phyloP scores from a whole-genome alignment of 1,140 invertebrate genomes.

The Procambarus virginalis region DNA sequence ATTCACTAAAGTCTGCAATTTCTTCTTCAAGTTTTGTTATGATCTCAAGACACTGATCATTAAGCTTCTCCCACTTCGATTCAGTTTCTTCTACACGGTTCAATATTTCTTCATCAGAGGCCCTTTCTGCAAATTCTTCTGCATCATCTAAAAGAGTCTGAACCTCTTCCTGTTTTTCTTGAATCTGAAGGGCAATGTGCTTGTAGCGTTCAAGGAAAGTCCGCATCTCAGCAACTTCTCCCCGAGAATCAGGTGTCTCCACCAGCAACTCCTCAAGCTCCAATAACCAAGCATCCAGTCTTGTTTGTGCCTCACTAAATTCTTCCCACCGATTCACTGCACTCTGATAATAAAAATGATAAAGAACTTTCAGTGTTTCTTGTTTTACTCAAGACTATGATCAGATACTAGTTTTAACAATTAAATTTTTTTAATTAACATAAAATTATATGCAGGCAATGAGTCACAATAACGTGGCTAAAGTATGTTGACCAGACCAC shows the following conservation, averaged over 20 bases:
- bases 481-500: too few species aligned
- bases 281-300: slow-evolving; percentile 72
- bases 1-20: slow-evolving; percentile 85
- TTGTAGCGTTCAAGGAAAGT: slow-evolving; percentile 89
- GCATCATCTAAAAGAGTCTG: slow-evolving; percentile 83
- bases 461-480: too few species aligned
- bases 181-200: slow-evolving; percentile 84
- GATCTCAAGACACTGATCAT: slow-evolving; percentile 77
- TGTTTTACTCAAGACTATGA: too few species aligned
- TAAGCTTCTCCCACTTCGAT: slow-evolving; percentile 80
- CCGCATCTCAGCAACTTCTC: slow-evolving; percentile 92
- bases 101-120: slow-evolving; percentile 79
- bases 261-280: slow-evolving; percentile 76
- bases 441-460: too few species aligned
- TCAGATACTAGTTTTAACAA: background rate
- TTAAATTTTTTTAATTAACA: background rate
- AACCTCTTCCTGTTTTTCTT: slow-evolving; percentile 82
- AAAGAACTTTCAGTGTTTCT: too few species aligned
- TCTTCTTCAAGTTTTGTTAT: slow-evolving; percentile 79
- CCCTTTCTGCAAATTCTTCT: slow-evolving; percentile 82
- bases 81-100: slow-evolving; percentile 81
- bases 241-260: slow-evolving; percentile 81
- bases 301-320: slow-evolving; percentile 79
- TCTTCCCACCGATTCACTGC: slow-evolving; percentile 77
- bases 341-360: slow-evolving; percentile 34